Percentiles rank a stretch among this genome's conserved stretches.
phyloP scores from a whole-genome alignment of 1,140 invertebrate genomes.

The Drosophila mauritiana region DNA sequence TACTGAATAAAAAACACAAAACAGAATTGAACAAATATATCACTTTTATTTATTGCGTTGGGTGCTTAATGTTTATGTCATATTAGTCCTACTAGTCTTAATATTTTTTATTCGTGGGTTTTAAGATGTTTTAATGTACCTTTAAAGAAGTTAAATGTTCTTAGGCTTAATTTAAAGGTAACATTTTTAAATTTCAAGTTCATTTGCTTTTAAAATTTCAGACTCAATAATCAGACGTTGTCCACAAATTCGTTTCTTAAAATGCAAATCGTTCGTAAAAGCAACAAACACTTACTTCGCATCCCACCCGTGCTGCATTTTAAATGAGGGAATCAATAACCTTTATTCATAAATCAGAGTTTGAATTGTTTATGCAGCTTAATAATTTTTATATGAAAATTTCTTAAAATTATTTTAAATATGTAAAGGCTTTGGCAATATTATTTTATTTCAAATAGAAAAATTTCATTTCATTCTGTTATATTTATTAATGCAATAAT shows the following conservation, averaged over 20 bases:
- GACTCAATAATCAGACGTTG: not conserved
- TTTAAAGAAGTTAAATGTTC: not conserved
- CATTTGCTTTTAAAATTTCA: constrained; percentile 1
- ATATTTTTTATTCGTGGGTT: not conserved
- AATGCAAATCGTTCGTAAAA: constrained; percentile 22
- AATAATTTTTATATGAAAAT: constrained; percentile 3
- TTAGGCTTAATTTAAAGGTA: not conserved
- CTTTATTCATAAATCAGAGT: constrained; percentile 31
- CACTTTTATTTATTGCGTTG: not conserved
- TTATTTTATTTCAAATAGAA: too few relatives aligned
- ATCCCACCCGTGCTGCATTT: constrained; percentile 19
- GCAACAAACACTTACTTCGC: constrained; percentile 27
- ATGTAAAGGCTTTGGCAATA: too few relatives aligned
- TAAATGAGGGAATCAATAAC: constrained; percentile 45
- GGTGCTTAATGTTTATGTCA: too few relatives aligned
- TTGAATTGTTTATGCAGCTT: constrained; percentile 27
- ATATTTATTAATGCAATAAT: not conserved
- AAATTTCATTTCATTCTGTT: not conserved
- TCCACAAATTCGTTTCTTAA: constrained; percentile 8
- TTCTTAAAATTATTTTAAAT: not conserved
- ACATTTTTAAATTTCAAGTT: constrained; percentile 5
- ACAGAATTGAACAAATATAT: constrained; percentile 8
- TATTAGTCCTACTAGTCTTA: not conserved
- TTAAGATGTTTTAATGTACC: not conserved
- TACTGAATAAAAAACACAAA: constrained; percentile 72